Conservation (phyloP, 2,797 vertebrate genomes). For the Pterois miles region DNA sequence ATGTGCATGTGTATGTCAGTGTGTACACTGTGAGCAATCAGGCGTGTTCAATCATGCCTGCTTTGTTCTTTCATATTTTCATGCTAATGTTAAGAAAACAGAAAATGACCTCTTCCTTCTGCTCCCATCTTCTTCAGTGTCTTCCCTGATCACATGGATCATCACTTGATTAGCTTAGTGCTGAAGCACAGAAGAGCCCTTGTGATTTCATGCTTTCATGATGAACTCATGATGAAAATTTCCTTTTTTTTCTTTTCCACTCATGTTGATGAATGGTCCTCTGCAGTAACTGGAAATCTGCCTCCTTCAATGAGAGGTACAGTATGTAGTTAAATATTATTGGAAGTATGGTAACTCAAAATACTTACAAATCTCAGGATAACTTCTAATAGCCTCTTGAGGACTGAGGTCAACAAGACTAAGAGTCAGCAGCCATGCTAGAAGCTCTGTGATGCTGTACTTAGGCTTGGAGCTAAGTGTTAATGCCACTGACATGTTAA, state of each 20-base stretch:
- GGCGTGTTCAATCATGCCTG: not conserved
- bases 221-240: not conserved
- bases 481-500: not conserved
- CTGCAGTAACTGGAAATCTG: not conserved
- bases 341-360: too few relatives aligned
- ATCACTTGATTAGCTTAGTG: slow-evolving; percentile 69
- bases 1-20: not conserved
- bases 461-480: not conserved
- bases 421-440: too few relatives aligned
- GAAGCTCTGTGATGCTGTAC: too few relatives aligned
- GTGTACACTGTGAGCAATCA: not conserved
- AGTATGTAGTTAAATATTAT: too few relatives aligned
- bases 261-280: not conserved
- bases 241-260: too few relatives aligned
- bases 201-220: slow-evolving; percentile 46
- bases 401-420: not conserved
- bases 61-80: not conserved
- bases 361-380: not conserved
- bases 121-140: slow-evolving; percentile 6
- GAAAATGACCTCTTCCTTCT: slow-evolving; percentile 8
- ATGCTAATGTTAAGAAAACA: not conserved
- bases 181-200: slow-evolving; percentile 45
- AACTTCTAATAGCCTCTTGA: not conserved
- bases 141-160: slow-evolving; percentile 73
- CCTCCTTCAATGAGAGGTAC: not conserved